Evolutionary conservation across 2,888 invertebrate species (phyloP), one percentile per base, ranked within the genome.

Genomic region (Trichopoda pennipes): DNA sequence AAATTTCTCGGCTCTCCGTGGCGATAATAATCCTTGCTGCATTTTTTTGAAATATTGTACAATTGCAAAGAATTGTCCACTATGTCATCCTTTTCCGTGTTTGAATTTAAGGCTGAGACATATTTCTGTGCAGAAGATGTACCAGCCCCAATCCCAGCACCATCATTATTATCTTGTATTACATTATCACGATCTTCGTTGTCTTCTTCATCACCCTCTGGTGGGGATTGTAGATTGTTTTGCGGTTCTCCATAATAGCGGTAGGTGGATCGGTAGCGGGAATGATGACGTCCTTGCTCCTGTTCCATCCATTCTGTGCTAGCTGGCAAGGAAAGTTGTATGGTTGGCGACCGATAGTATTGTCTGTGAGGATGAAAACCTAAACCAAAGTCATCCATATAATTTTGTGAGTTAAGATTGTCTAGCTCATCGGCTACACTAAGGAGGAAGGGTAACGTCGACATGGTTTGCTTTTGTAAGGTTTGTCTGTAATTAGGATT

Each of bases 401-500:
- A 91, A 35, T 90, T 89, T 81, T 90, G 90, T 7, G 90, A 89
- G 72, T 90, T 88, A 19, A 91, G 86, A 80, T 90, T 91, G 85
- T 91, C 91, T 86, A 91, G 86, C 87, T 91, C 91, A 80, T 91
- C 91, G 84, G 90, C 90, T 56, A 91, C 89, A 83, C 91, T 90
- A 79, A 91, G 84, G 56, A 91, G 85, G 61, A 91, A 90, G 51
- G 91, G 91, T 64, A 91, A 85, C 84, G 90, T 91, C 86, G 91
- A 91, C 91, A 91, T 91, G 70, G 77, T 85, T 69, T 81, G 79
- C 82, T 82, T 82, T 68, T 82, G 82, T 82, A 82, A 66, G 79
- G 82, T 82, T 79, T 82, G 82, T 47, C 79, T 79, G 51, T 80
- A 53, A 64, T 64, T 73, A 55, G 75, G 68, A 78, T 82, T 81